Evolutionary conservation across 2,888 invertebrate genomes (phyloP), one percentile per base, ranked within the genome.

Genomic region (Zelleria hepariella): DNA sequence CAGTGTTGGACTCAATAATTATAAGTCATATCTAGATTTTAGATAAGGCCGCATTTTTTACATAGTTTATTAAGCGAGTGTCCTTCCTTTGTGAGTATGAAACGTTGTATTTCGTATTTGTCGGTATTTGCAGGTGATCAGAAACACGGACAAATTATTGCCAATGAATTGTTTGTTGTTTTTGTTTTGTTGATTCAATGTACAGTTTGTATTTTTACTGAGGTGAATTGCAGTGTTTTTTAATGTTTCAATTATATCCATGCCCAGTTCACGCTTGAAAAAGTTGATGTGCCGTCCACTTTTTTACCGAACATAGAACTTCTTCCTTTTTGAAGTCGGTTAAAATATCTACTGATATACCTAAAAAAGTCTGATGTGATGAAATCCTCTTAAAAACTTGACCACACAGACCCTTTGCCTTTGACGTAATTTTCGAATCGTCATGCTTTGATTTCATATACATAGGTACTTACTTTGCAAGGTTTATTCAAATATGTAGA

Each of bases 21-120:
- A 86, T 70, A 65, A 64, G 65, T 54, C 72, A 75, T 87, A 86
- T 87, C 86, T 74, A 77, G 87, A 87, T 87, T 76, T 74, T 72
- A 76, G 86, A 87, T 86, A 85, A 78, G 74, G 63, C 15, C 15
- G 10, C 32, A 15, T 42, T 65, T 69, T 72, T 75, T 76, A 77
- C 75, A 76, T 75, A 74, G 66, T 75, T 80, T 77, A 79, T 76
- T 77, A 70, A 72, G 72, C 72, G 61, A 64, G 66, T 77, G 77
- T 83, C 80, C 80, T 78, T 84, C 82, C 79, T 77, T 72, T 56
- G 20, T 54, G 42, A 62, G 64, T 69, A 73, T 77, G 69, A 70
- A 42, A 70, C 71, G 69, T 67, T 55, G 61, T 59, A 61, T 62
- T 71, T 64, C 65, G 64, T 68, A 63, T 62, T 62, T 64, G 59